Base-by-base conservation (phyloP, 1,140 invertebrate species). In the Paraescarpia echinospica region DNA sequence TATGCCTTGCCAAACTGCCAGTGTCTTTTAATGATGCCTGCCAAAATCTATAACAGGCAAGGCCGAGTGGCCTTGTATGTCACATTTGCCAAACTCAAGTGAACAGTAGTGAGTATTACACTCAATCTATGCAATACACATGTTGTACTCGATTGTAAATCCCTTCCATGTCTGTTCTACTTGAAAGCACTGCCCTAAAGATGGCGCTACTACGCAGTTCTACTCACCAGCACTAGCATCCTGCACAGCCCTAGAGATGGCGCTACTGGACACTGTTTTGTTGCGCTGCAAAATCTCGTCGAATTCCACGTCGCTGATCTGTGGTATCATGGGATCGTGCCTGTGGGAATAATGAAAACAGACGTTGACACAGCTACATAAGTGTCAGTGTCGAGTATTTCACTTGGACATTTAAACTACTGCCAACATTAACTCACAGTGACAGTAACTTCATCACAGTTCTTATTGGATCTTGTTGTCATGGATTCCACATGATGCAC, bases 231-330 rank as follows among this genome's bases (percentile, higher is more conserved):
- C 98, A 35, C 99, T 98, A 1, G 99, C 99, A 96, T 99, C 99
- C 77, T 98, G 98, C 27, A 99, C 99, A 27, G 99, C 99, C 93
- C 99, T 97, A 27, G 98, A 98, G 93, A 99, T 99, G 2, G 99
- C 99, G 77, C 98, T 99, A 93, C 98, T 99, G 14, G 98, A 99
- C 1, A 99, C 99, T 22, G 99, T 99, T 93, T 99, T 97, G 96
- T 99, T 99, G 94, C 99, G 97, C 92, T 98, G 97, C 98, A 99
- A 99, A 88, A 99, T 99, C 96, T 99, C 99, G 96, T 99, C 99
- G 96, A 99, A 99, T 97, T 99, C 99, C 93, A 98, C 97, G 96
- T 99, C 99, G 93, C 97, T 98, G 34, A 99, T 97, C 51, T 97
- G 97, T 59, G 95, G 95, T 1, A 95, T 93, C 89, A 94, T 94